Base-by-base conservation (phyloP, 2,888 invertebrate genomes). In the Mesorhabditis sp. region DNA sequence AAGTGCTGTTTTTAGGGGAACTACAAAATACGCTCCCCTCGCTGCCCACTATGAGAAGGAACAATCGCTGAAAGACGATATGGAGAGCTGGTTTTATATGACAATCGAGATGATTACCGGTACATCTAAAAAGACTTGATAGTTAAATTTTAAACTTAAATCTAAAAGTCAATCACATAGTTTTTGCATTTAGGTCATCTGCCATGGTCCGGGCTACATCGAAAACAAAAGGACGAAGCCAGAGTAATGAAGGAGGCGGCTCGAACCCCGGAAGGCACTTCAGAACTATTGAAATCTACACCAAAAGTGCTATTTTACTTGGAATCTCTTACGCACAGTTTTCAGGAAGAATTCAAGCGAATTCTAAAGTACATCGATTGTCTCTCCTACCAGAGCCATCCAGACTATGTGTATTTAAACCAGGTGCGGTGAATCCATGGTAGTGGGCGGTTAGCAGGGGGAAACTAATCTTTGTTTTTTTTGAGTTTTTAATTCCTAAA, bases 1-100 rank as follows among this genome's bases (percentile, higher is more conserved):
- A 28, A 28, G 28, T 2, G 1, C 28, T 1, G 28, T 28, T 28
- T 28, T 28, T 72, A 73, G 83, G 15, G 84, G 84, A 4, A 84
- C 83, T 4, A 78, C 79, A 15, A 72, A 82, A 4, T 84, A 84
- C 65, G 84, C 84, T 0, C 80, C 83, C 1, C 69, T 84, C 42
- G 76, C 84, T 5, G 84, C 84, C 4, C 84, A 84, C 71, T 71
- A 73, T 7, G 79, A 79, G n/a, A 70, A 76, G 61, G 84, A 84
- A 44, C 84, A 82, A 64, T 81, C 82, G 28, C 77, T 81, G 6
- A 82, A 82, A 68, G 84, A 84, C 71, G 84, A 84, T 68, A 70
- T 84, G 66, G 84, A 84, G 70, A 77, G 79, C 28, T 84, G 84
- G 84, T 76, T 84, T 58, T 83, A 82, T 63, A 79, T 83, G 76